Conservation (phyloP, 2,113 vertebrate species). For the Actenoides hombroni region DNA sequence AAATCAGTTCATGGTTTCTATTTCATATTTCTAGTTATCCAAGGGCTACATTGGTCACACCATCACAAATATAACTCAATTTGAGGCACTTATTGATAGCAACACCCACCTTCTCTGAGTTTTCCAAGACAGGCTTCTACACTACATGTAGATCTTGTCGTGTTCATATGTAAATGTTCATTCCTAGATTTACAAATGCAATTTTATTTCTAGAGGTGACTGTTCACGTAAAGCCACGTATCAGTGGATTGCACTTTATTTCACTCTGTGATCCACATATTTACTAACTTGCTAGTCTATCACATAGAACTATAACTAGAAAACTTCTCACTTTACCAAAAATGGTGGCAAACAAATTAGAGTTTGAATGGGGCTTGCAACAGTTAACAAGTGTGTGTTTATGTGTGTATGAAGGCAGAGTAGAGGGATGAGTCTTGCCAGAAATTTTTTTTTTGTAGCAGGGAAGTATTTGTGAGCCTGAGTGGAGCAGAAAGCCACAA, state of each 20-base stretch:
- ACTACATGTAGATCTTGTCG: neutral
- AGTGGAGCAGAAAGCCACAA: neutral
- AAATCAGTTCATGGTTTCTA: neutral
- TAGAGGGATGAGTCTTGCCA: neutral
- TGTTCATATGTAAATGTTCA: neutral
- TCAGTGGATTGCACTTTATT: neutral
- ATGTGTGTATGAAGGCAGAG: neutral
- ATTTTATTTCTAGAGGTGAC: neutral
- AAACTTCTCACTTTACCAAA: neutral
- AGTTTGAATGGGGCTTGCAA: neutral
- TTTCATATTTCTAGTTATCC: neutral
- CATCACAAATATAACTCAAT: neutral
- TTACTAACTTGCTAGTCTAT: neutral
- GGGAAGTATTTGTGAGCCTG: neutral
- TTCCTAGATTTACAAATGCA: neutral
- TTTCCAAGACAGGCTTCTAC: neutral
- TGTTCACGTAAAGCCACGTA: neutral
- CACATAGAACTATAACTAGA: neutral
- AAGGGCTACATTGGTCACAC: neutral
- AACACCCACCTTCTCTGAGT: neutral
- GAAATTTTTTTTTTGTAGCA: neutral
- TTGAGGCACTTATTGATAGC: neutral
- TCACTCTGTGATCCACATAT: neutral
- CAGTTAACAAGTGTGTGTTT: neutral
- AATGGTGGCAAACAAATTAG: neutral